A percentile compares a stretch with the other conserved stretches of the same genome.
These are phyloP conservation scores for Pemphigus obesinymphae DNA, from an alignment of 1,140 invertebrate genomes.

Conservation along the genomic window DNA sequence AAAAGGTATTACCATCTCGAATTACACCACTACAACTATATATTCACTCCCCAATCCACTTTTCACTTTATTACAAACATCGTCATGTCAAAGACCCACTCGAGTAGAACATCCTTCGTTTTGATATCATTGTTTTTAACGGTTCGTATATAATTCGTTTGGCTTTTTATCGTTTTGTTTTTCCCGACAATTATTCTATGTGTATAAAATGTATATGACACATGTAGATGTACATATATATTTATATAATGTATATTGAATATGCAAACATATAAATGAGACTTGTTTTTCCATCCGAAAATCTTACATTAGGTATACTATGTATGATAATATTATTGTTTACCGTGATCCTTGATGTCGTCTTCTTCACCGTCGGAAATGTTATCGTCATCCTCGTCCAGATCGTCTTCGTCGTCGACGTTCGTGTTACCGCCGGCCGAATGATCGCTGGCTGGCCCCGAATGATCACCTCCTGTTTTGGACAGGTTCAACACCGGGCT, in stretches of 20 bases:
- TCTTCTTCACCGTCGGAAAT: conserved; percentile 72
- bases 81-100: neutral
- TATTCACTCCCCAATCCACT: neutral
- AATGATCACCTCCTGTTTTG: conserved; percentile 66
- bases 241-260: too few relatives aligned
- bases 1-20: neutral
- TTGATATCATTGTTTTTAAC: conserved; percentile 1
- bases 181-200: neutral
- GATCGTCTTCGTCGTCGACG: conserved; percentile 74
- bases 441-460: conserved; percentile 62
- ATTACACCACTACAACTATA: neutral
- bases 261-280: too few relatives aligned
- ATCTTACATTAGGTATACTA: neutral
- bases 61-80: neutral
- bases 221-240: too few relatives aligned
- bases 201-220: too few relatives aligned
- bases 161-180: neutral
- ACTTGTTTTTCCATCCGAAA: neutral
- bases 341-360: conserved; percentile 71
- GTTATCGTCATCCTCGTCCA: conserved; percentile 73
- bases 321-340: neutral
- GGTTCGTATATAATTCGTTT: neutral
- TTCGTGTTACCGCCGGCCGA: conserved; percentile 71
- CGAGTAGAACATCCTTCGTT: neutral
- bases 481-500: conserved; percentile 86